A percentile compares a stretch with the other conserved stretches of the same genome.
These are phyloP conservation scores for Oncorhynchus clarkii DNA, from an alignment of 2,113 vertebrate genomes.

Conservation along the genomic window DNA sequence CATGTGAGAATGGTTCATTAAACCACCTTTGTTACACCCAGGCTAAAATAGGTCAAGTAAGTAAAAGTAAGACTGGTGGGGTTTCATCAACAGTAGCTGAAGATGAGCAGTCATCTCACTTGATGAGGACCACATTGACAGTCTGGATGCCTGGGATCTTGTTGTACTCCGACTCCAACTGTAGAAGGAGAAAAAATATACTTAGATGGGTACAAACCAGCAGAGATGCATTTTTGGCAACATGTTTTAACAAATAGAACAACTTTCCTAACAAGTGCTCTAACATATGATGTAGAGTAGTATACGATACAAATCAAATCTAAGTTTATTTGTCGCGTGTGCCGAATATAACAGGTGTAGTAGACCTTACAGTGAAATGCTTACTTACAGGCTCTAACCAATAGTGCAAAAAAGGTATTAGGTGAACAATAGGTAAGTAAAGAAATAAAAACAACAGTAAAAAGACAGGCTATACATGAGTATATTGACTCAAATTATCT, in stretches of 20 bases:
- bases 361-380: too few relatives aligned
- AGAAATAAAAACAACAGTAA: too few relatives aligned
- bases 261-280: not conserved
- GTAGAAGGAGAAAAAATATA: constrained; percentile 49
- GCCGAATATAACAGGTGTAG: too few relatives aligned
- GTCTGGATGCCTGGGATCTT: constrained; percentile 83
- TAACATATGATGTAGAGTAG: not conserved
- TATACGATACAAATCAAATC: not conserved
- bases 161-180: constrained; percentile 89
- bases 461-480: not conserved
- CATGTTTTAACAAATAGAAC: not conserved
- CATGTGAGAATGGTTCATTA: too few relatives aligned
- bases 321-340: too few relatives aligned
- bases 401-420: too few relatives aligned
- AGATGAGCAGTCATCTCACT: constrained; percentile 72
- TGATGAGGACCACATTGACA: constrained; percentile 88
- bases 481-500: too few relatives aligned
- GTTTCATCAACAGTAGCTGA: constrained; percentile 29
- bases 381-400: too few relatives aligned
- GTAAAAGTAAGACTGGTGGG: too few relatives aligned
- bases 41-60: constrained; percentile 1
- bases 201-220: constrained; percentile 5
- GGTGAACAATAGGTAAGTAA: too few relatives aligned
- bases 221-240: not conserved
- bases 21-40: not conserved